Percentiles rank a stretch among this genome's conserved stretches.
phyloP scores from a whole-genome alignment of 2,888 invertebrate species.

The Acrobasis repandana region DNA sequence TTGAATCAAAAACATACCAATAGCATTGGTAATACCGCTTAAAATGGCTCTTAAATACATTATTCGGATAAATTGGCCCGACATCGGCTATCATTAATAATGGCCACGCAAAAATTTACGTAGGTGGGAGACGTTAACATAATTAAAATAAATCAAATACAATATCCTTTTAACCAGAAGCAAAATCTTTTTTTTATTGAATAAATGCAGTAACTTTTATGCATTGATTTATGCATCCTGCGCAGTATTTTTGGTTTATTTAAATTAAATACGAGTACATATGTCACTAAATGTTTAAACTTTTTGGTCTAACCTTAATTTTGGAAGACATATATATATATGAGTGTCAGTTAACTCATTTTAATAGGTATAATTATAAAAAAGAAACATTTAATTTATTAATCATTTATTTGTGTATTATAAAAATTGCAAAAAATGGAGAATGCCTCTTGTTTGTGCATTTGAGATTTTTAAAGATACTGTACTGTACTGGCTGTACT shows the following conservation, averaged over 20 bases:
- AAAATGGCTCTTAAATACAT: not conserved
- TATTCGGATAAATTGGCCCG: constrained; percentile 3
- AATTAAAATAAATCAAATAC: constrained; percentile 11
- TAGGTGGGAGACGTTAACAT: constrained; percentile 21
- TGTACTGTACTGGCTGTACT: too few relatives aligned
- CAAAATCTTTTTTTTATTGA: constrained; percentile 11
- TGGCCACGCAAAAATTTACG: constrained; percentile 24
- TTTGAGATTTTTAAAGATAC: too few relatives aligned
- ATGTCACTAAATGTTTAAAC: not conserved
- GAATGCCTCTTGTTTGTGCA: too few relatives aligned
- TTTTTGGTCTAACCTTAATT: not conserved
- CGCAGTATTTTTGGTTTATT: not conserved
- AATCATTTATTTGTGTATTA: too few relatives aligned
- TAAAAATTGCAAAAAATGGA: too few relatives aligned
- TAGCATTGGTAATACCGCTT: not conserved
- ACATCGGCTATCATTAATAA: constrained; percentile 9
- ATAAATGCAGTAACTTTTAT: constrained; percentile 2
- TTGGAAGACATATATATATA: too few relatives aligned
- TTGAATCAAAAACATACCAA: not conserved
- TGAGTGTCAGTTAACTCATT: too few relatives aligned
- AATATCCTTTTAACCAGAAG: constrained; percentile 8
- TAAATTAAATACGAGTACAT: not conserved
- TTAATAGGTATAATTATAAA: too few relatives aligned
- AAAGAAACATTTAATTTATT: too few relatives aligned
- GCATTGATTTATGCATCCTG: not conserved